These are phyloP conservation scores for Lycaon pictus DNA, from an alignment of 2,113 vertebrate genomes.

Conservation along the genomic window DNA sequence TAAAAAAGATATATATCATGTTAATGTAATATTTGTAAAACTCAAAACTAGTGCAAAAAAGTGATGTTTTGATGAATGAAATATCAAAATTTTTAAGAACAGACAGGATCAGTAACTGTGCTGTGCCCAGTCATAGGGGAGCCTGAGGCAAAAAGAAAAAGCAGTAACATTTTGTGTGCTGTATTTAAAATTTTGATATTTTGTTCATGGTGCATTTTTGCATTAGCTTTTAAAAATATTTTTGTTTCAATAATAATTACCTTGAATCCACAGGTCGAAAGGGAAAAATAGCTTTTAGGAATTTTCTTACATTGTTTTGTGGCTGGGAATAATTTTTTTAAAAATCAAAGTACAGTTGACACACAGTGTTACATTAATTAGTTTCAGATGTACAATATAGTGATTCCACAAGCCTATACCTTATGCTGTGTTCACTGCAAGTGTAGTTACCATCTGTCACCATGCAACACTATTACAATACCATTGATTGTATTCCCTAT, in stretches of 20 bases:
- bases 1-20: neutral
- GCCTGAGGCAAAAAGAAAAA: neutral
- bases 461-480: neutral
- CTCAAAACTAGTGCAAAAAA: neutral
- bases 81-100: neutral
- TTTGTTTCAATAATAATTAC: neutral
- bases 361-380: neutral
- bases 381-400: neutral
- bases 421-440: neutral
- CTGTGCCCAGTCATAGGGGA: neutral
- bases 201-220: neutral
- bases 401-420: neutral
- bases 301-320: neutral
- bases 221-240: neutral
- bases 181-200: neutral
- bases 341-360: neutral
- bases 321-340: neutral
- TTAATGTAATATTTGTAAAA: slow-evolving; percentile 12
- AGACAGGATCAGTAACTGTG: neutral
- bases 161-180: neutral
- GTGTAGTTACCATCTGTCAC: neutral
- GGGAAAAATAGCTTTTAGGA: neutral
- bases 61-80: neutral
- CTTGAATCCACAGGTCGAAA: neutral
- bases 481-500: neutral